Base-by-base conservation (phyloP, 1,140 invertebrate species). In the Anoplolepis gracilipes region DNA sequence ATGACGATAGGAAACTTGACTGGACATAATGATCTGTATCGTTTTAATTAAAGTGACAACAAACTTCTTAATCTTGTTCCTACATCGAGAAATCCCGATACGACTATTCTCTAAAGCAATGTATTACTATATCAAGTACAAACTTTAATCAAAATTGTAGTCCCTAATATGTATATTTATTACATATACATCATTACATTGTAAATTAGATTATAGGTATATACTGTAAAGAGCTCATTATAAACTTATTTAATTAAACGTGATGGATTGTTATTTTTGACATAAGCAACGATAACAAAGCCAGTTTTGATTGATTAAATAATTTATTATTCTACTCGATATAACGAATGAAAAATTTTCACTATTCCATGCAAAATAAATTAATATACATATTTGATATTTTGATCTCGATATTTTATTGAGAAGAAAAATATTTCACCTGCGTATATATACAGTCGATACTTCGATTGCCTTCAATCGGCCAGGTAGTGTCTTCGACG, bases 391-490 rank as follows among this genome's bases (percentile, higher is more conserved):
- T 7, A 7, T 65, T 77, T 77, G 13, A 7, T 61, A 11, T 13
- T 79, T 36, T 19, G 4, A 19, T 49, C 16, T 49, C 42, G 42
- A 49, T 49, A 49, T 33, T 53, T 49, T 53, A 79, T 30, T 7
- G 33, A 42, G 5, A 6, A 84, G 7, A 84, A 39, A 53, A 33
- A 22, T 57, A 36, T 64, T 84, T 81, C 88, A 95, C 94, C 93
- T 95, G 94, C 19, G 94, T 94, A 16, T 95, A 95, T 82, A 95
- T 94, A 69, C 94, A 94, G 76, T 94, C 93, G 67, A 94, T 90
- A 53, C 92, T 93, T 0, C 93, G 92, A 87, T 94, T 94, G 49
- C 93, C 93, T 64, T 94, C 94, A 28, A 92, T 90, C 0, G 94
- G 93, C 93, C 94, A 95, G 76, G 92, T n/a, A n/a, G n/a, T 90